Percentiles rank a stretch among this genome's conserved stretches.
Evolutionary conservation across 2,888 invertebrate genomes (phyloP).

Genomic region (Tiliacea citrago): DNA sequence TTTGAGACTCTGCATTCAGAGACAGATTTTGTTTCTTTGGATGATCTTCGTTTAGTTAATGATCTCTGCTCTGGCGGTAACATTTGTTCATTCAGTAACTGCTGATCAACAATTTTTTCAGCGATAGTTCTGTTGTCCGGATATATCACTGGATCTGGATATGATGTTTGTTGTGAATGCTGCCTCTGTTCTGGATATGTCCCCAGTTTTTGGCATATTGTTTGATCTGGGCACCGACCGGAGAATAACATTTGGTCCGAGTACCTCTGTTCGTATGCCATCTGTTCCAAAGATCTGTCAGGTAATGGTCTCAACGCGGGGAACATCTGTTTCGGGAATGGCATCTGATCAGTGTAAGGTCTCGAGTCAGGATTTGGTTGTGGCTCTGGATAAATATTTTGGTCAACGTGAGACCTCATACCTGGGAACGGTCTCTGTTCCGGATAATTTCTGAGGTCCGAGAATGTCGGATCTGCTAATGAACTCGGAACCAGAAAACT

Average conservation of each 20-base stretch:
- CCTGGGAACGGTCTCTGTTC: constrained; percentile 32
- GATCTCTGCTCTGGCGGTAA: constrained; percentile 43
- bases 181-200: constrained; percentile 38
- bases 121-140: constrained; percentile 23
- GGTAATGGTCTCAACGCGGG: constrained; percentile 22
- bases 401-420: constrained; percentile 25
- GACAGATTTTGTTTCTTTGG: constrained; percentile 50
- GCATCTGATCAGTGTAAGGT: constrained; percentile 27
- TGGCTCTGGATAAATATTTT: constrained; percentile 33
- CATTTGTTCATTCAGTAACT: constrained; percentile 43
- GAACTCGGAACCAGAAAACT: constrained; percentile 29
- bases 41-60: constrained; percentile 28
- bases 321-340: constrained; percentile 37
- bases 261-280: constrained; percentile 33
- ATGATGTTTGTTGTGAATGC: constrained; percentile 21
- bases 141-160: constrained; percentile 36
- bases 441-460: constrained; percentile 26
- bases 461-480: constrained; percentile 20
- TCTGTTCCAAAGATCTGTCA: constrained; percentile 34
- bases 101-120: constrained; percentile 33
- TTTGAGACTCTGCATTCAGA: constrained; percentile 42
- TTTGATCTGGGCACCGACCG: constrained; percentile 6
- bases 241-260: constrained; percentile 30
- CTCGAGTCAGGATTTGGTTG: constrained; percentile 25
- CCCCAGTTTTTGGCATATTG: constrained; percentile 34